Conservation (phyloP, 2,888 invertebrate species). For the Himalopsyche kuldschensis region DNA sequence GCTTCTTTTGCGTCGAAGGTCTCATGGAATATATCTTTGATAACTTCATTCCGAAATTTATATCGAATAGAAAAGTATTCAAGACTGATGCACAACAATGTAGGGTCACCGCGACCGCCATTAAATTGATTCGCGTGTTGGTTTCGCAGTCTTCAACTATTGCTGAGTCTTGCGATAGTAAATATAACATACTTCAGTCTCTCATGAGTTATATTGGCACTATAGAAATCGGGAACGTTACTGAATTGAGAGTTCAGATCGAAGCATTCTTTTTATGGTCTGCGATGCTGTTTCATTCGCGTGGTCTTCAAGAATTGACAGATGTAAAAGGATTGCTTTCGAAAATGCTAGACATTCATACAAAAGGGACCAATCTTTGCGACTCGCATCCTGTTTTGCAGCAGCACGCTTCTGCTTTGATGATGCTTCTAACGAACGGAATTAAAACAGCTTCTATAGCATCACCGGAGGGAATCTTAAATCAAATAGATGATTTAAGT, state of each 20-base stretch:
- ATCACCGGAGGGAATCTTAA: neutral
- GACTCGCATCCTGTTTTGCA: conserved; percentile 55
- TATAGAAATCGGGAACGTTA: conserved; percentile 55
- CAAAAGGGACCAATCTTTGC: conserved; percentile 59
- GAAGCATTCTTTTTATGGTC: conserved; percentile 64
- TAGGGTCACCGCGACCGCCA: conserved; percentile 68
- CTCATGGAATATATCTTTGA: conserved; percentile 64
- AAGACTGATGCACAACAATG: conserved; percentile 42
- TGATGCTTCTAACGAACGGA: conserved; percentile 51
- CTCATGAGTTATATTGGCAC: conserved; percentile 61
- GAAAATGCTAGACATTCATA: conserved; percentile 61
- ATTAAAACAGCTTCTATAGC: neutral
- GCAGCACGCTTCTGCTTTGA: conserved; percentile 61
- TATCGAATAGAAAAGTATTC: neutral
- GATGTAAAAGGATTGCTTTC: conserved; percentile 60
- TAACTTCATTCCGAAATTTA: conserved; percentile 60
- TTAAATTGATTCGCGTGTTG: conserved; percentile 75
- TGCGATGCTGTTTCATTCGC: conserved; percentile 58
- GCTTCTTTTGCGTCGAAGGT: conserved; percentile 64
- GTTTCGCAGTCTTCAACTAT: conserved; percentile 63
- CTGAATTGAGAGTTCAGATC: conserved; percentile 63
- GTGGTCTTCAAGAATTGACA: conserved; percentile 54
- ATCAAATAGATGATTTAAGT: conserved; percentile 38
- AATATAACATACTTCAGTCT: conserved; percentile 59
- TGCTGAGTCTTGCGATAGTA: conserved; percentile 56